Evolutionary conservation across 2,797 vertebrate species (phyloP).

Genomic region (Periophthalmus magnuspinnatus): DNA sequence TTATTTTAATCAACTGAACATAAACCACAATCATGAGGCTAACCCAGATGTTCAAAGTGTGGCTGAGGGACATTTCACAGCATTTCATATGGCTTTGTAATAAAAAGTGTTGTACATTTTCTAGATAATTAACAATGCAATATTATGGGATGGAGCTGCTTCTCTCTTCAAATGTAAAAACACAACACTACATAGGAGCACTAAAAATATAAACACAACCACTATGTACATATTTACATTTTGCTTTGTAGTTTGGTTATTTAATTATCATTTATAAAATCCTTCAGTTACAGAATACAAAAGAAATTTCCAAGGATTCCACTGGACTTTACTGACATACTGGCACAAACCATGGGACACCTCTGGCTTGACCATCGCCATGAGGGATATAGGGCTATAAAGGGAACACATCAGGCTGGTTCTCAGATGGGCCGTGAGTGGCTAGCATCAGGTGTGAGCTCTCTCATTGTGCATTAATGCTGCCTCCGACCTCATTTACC

Average conservation of each 20-base stretch:
- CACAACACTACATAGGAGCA: neutral
- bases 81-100: neutral
- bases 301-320: neutral
- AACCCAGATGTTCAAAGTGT: neutral
- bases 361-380: constrained; percentile 7
- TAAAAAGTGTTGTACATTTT: neutral
- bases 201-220: too few species aligned
- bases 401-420: neutral
- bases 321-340: neutral
- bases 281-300: too few species aligned
- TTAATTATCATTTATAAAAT: too few species aligned
- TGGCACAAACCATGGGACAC: neutral
- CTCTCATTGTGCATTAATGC: neutral
- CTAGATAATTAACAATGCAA: neutral
- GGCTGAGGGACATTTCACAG: too few species aligned
- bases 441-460: constrained; percentile 1
- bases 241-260: too few species aligned
- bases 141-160: neutral
- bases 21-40: neutral
- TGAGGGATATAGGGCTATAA: constrained; percentile 12
- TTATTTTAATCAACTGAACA: constrained; percentile 15
- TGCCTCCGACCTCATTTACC: constrained; percentile 1
- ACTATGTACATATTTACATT: too few species aligned
- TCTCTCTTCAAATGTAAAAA: neutral
- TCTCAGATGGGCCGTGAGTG: neutral